Conservation (phyloP, 2,113 vertebrate genomes). For the Tursiops truncatus region DNA sequence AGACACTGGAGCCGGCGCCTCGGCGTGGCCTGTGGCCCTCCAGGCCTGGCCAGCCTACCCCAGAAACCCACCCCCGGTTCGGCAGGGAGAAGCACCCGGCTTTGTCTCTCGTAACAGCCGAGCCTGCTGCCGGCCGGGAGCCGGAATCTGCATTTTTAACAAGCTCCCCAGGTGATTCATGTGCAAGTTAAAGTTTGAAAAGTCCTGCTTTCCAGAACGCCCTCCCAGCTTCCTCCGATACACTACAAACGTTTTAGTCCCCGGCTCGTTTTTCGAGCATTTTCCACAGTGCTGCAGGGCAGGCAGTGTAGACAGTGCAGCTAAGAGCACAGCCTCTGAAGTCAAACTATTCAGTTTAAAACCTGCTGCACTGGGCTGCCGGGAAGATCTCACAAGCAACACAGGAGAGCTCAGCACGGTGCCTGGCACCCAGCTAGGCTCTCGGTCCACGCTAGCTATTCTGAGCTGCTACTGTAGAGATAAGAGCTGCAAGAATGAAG, state of each 20-base stretch:
- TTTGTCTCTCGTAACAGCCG: background rate
- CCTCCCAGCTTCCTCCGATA: background rate
- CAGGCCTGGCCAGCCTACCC: rapidly evolving
- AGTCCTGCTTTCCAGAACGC: background rate
- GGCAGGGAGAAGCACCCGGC: background rate
- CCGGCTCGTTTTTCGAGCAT: rapidly evolving
- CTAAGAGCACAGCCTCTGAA: background rate
- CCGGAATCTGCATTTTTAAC: background rate
- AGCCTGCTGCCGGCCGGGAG: background rate
- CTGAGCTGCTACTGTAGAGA: background rate
- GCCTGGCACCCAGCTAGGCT: background rate
- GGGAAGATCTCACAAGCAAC: background rate
- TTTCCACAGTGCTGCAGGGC: background rate
- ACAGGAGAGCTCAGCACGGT: background rate
- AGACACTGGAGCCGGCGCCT: rapidly evolving
- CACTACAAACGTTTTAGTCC: background rate
- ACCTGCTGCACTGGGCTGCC: background rate
- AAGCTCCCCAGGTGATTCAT: background rate
- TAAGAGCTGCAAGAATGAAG: background rate
- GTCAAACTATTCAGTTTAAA: background rate
- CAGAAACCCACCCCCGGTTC: no score
- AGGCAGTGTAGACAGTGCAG: background rate
- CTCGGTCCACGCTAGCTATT: rapidly evolving
- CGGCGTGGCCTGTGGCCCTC: background rate
- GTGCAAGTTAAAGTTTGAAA: background rate